Evolutionary conservation across 2,888 invertebrate genomes (phyloP).

Genomic region (Calameuta filiformis): DNA sequence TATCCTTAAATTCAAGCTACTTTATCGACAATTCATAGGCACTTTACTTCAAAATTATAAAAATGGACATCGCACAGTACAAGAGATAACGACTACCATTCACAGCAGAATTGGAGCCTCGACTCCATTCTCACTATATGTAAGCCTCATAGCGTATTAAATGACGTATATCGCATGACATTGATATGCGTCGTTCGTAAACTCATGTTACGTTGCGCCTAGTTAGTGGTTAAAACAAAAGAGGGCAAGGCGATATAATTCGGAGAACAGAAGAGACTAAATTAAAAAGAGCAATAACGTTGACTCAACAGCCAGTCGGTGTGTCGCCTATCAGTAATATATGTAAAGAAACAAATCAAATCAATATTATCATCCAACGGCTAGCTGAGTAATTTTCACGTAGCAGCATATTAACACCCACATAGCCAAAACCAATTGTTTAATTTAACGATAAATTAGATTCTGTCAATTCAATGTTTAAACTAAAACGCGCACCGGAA

Average conservation of each 20-base stretch:
- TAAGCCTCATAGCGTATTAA: background rate
- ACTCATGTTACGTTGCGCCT: background rate
- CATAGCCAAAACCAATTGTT: background rate
- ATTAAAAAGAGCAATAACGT: background rate
- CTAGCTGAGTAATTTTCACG: background rate
- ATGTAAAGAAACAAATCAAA: background rate
- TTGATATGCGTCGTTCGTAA: background rate
- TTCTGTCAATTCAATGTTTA: background rate
- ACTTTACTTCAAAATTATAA: background rate
- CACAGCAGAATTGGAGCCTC: background rate
- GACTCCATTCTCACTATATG: background rate
- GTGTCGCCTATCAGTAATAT: background rate
- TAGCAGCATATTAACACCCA: background rate
- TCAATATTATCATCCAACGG: background rate
- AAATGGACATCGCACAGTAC: background rate
- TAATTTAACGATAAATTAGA: background rate
- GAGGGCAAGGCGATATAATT: background rate
- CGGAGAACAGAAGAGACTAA: background rate
- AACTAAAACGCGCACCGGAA: background rate
- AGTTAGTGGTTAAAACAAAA: background rate
- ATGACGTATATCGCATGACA: background rate
- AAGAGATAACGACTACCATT: background rate
- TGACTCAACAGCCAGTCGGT: background rate
- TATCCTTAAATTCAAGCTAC: background rate
- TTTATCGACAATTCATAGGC: background rate